Evolutionary conservation across 2,888 invertebrate species (phyloP).

Genomic region (Nebria salina): DNA sequence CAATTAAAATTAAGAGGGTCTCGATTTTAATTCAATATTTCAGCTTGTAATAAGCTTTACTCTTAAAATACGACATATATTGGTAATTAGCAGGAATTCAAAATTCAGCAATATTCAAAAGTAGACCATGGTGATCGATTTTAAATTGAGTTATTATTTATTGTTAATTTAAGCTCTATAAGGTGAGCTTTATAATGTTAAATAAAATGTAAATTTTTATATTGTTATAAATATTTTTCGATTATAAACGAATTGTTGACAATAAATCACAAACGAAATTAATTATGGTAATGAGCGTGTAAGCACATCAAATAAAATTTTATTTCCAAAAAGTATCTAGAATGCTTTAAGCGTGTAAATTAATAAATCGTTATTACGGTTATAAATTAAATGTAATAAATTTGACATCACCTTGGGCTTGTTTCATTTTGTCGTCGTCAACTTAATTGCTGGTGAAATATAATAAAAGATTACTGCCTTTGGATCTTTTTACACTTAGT

Average conservation of each 20-base stretch:
- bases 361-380: slow-evolving; percentile 14
- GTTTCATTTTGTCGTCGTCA: slow-evolving; percentile 24
- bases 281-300: background rate
- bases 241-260: background rate
- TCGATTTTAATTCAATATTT: too few relatives aligned
- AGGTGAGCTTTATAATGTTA: too few relatives aligned
- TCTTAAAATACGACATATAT: too few relatives aligned
- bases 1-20: too few relatives aligned
- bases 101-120: too few relatives aligned
- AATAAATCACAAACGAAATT: background rate
- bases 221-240: too few relatives aligned
- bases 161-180: too few relatives aligned
- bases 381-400: slow-evolving; percentile 18
- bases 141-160: too few relatives aligned
- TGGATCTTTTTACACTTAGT: slow-evolving; percentile 58
- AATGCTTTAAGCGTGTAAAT: background rate
- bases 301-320: slow-evolving; percentile 7
- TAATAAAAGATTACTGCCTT: slow-evolving; percentile 52
- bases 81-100: too few relatives aligned
- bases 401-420: slow-evolving; percentile 18
- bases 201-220: too few relatives aligned
- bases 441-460: slow-evolving; percentile 53
- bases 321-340: background rate
- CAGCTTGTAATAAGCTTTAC: too few relatives aligned
- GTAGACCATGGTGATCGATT: too few relatives aligned